Evolutionary conservation across 1,140 invertebrate species (phyloP), one percentile per base, ranked within the genome.

Genomic region (Nasonia vitripennis): DNA sequence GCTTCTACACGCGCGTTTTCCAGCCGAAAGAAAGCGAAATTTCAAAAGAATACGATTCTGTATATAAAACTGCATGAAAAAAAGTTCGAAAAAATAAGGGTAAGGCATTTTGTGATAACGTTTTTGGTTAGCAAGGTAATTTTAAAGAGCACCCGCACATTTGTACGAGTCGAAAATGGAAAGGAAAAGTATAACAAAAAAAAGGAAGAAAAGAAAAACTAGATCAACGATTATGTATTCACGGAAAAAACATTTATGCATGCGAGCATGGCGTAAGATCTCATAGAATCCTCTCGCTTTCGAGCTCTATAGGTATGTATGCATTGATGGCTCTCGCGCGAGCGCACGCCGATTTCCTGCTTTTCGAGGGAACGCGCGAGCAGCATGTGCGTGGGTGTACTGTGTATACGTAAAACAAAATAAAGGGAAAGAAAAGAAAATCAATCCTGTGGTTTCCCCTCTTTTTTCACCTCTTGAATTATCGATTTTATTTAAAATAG

Each of bases 361-460:
- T 84, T 84, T 84, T 84, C 31, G 68, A 84, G 78, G 55, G 55
- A 80, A 81, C 48, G 27, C 27, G 27, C 27, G 23, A 62, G 55
- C 20, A 75, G 12, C 73, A n/a, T 81, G 45, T 85, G 78, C 79
- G 62, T 70, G 55, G 27, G 48, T 86, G 55, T 48, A 81, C 37
- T 48, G 34, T 86, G 37, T 67, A n/a, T 85, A 77, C 74, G 62
- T 85, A 81, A 74, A 79, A 74, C n/a, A 83, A 75, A 74, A 84
- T 17, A 31, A 71, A 78, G 62, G 48, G 74, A 34, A 78, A 41
- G 45, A 67, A 70, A 84, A 45, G 45, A 71, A 78, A 48, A 78
- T 71, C 31, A 71, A 71, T 71, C 23, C 11, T 17, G 51, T 55
- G 12, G 17, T 17, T 62, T 62, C 55, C 55, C 55, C 55, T 17